Evolutionary conservation across 2,797 vertebrate species (phyloP).

Genomic region (Sorex maritimensis): DNA sequence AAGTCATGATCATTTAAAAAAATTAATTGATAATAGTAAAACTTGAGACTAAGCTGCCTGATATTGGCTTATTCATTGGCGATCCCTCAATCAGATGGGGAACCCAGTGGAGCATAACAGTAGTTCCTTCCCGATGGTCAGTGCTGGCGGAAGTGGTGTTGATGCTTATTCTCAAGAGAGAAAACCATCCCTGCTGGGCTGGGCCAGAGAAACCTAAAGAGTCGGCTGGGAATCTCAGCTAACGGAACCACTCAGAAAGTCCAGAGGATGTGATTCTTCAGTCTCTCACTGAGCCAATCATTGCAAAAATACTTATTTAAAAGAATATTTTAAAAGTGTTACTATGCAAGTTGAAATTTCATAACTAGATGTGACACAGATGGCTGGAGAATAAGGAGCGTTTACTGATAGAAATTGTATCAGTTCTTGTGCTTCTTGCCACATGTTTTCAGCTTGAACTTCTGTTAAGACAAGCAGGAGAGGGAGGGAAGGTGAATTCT

Average conservation of each 20-base stretch:
- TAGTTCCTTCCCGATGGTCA: background rate
- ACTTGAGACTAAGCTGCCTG: background rate
- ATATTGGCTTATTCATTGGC: background rate
- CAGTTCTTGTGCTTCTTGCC: slow-evolving; percentile 42
- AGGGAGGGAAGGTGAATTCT: background rate
- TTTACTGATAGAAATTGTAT: slow-evolving; percentile 35
- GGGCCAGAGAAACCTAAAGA: background rate
- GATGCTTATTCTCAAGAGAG: background rate
- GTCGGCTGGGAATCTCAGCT: background rate
- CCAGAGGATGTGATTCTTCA: background rate
- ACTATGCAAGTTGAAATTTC: slow-evolving; percentile 71
- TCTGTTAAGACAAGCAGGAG: background rate
- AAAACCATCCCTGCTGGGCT: too few species aligned
- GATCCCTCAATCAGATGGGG: background rate
- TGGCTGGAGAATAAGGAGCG: slow-evolving; percentile 56
- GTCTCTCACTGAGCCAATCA: slow-evolving; percentile 11
- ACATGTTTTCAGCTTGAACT: background rate
- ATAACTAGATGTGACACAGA: slow-evolving; percentile 80
- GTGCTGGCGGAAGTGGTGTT: background rate
- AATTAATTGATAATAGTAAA: background rate
- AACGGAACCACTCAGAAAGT: background rate
- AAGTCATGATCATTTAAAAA: background rate
- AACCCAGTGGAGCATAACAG: background rate
- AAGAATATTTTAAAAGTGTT: slow-evolving; percentile 60
- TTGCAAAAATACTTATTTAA: background rate